Evolutionary conservation across 2,888 invertebrate species (phyloP).

Genomic region (Drosophila recens): DNA sequence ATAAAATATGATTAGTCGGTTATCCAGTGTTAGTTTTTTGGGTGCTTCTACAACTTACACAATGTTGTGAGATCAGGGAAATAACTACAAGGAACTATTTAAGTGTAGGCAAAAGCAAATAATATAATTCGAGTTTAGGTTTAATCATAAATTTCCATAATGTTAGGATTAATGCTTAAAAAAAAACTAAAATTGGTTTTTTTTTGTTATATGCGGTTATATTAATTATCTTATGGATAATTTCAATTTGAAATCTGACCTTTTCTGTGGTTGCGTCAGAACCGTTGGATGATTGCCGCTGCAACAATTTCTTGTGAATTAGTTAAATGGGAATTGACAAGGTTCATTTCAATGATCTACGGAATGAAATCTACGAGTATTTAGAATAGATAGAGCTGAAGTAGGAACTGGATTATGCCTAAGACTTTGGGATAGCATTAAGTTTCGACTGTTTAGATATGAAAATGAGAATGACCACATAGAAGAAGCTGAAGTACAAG

Average conservation of each 20-base stretch:
- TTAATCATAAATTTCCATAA: conserved; percentile 12
- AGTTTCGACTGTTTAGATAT: not conserved
- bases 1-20: conserved; percentile 21
- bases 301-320: conserved; percentile 81
- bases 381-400: conserved; percentile 10
- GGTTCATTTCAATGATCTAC: conserved; percentile 6
- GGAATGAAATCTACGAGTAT: conserved; percentile 25
- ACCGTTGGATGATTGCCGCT: conserved; percentile 84
- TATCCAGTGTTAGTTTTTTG: conserved; percentile 31
- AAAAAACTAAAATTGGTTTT: not conserved
- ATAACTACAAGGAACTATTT: conserved; percentile 34
- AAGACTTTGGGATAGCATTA: not conserved
- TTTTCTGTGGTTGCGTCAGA: conserved; percentile 83
- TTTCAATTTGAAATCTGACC: conserved; percentile 81
- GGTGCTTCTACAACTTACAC: conserved; percentile 30
- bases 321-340: conserved; percentile 47
- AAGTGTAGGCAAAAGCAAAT: conserved; percentile 22
- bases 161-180: conserved; percentile 15
- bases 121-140: conserved; percentile 23
- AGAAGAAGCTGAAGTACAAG: conserved; percentile 14
- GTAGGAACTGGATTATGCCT: conserved; percentile 5
- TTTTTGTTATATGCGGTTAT: not conserved
- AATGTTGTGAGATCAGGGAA: conserved; percentile 38
- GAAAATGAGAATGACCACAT: conserved; percentile 17
- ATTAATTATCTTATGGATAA: conserved; percentile 30